Evolutionary conservation across 2,113 vertebrate genomes (phyloP), one percentile per base, ranked within the genome.

Genomic region (Chloroceryle aenea): DNA sequence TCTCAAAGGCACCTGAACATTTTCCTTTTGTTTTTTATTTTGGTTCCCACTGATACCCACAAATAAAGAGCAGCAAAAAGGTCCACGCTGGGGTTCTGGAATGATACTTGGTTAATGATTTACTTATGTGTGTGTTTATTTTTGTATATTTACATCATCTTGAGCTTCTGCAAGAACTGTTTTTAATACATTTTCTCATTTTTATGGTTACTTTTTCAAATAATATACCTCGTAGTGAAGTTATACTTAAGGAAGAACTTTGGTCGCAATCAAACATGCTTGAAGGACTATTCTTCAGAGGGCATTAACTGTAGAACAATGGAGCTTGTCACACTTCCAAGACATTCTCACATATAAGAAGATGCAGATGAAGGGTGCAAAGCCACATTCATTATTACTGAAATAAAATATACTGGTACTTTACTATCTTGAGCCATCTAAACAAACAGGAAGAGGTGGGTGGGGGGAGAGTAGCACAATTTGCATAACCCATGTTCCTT

Each of bases 391-490:
- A 78, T 80, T 80, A 67, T 62, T 87, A 61, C 26, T 1, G 2
- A 59, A 42, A 81, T 43, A 79, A 85, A 87, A 82, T 38, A 87
- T 10, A 85, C 5, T 4, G 1, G n/a, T 22, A 62, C 15, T 0
- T 85, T 89, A 77, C 72, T 85, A 85, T 85, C 82, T 92, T 80
- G 85, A 93, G 62, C 40, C 32, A 83, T 83, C 78, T 85, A 96
- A 91, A 89, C 86, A 93, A 95, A 91, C 63, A 73, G 82, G 81
- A 89, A 93, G 91, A 88, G 11, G 56, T 55, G 63, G 15, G 72
- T 67, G 64, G 36, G 32, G 76, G 90, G 25, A 86, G 23, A 81
- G 36, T 7, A 94, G 45, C 50, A 50, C 40, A 48, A 45, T 96
- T 95, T 92, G 47, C 38, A 78, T 87, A 77, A 64, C 64, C 40